These are phyloP conservation scores for Liparis tanakae DNA, from an alignment of 2,797 vertebrate genomes.

Conservation along the genomic window DNA sequence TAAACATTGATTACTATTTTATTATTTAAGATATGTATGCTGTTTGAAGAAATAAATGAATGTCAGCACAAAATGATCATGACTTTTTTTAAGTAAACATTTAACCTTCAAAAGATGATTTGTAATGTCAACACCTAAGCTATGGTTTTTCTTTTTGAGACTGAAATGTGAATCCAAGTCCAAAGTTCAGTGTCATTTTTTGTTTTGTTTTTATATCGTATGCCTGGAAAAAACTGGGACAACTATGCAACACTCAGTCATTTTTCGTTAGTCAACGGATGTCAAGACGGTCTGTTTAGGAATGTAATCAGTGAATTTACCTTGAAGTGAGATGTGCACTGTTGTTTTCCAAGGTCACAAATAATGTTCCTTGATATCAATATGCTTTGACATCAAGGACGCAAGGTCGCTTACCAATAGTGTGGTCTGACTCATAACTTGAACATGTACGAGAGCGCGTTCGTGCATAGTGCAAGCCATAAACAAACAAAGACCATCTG, in stretches of 20 bases:
- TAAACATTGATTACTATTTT: slow-evolving; percentile 11
- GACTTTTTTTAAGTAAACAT: neutral
- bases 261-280: neutral
- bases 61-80: slow-evolving; percentile 17
- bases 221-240: neutral
- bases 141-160: neutral
- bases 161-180: neutral
- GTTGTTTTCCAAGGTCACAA: neutral
- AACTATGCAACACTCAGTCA: neutral
- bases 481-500: neutral
- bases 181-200: neutral
- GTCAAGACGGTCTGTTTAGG: neutral
- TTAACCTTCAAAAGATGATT: neutral
- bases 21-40: slow-evolving; percentile 16
- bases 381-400: neutral
- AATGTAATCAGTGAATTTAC: neutral
- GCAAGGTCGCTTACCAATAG: neutral
- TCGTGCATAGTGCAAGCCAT: neutral
- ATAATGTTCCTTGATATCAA: neutral
- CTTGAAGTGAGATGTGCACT: neutral
- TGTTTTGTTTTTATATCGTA: neutral
- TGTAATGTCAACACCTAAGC: neutral
- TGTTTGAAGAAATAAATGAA: slow-evolving; percentile 49
- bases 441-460: neutral
- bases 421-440: neutral